Evolutionary conservation across 2,888 invertebrate species (phyloP).

Genomic region (Eilema griseolum): DNA sequence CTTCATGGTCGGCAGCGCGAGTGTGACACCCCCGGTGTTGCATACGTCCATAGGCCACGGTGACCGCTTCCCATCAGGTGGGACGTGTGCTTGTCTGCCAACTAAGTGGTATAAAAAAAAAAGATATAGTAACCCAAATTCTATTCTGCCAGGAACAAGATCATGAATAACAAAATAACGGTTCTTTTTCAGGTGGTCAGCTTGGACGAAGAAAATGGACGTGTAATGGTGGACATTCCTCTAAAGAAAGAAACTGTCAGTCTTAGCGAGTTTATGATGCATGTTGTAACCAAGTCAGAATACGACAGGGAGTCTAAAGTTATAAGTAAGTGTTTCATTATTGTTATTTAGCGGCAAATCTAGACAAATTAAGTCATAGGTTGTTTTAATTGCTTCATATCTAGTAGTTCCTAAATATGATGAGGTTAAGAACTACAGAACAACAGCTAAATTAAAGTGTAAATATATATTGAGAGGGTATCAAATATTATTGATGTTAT

Average conservation of each 20-base stretch:
- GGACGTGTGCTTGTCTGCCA: no score
- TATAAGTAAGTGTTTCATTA: slow-evolving; percentile 89
- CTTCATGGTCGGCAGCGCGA: no score
- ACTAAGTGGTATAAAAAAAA: no score
- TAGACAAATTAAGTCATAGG: background rate
- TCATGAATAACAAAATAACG: background rate
- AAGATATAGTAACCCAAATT: background rate
- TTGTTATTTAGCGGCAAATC: background rate
- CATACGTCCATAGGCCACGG: no score
- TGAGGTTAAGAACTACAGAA: background rate
- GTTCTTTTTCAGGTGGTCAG: slow-evolving; percentile 88
- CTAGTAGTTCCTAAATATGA: background rate
- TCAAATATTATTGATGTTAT: background rate
- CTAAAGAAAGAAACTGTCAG: slow-evolving; percentile 89
- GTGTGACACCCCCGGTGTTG: no score
- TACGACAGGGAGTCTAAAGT: slow-evolving; percentile 94
- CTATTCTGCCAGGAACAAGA: background rate
- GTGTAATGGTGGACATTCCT: slow-evolving; percentile 92
- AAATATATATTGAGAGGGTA: background rate
- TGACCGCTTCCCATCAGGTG: no score
- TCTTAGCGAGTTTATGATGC: slow-evolving; percentile 92
- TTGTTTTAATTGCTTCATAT: background rate
- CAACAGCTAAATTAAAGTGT: background rate
- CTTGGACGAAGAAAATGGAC: slow-evolving; percentile 93
- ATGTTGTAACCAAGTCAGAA: slow-evolving; percentile 92